Conservation (phyloP, 2,888 invertebrate species). For the Magallana nippona region DNA sequence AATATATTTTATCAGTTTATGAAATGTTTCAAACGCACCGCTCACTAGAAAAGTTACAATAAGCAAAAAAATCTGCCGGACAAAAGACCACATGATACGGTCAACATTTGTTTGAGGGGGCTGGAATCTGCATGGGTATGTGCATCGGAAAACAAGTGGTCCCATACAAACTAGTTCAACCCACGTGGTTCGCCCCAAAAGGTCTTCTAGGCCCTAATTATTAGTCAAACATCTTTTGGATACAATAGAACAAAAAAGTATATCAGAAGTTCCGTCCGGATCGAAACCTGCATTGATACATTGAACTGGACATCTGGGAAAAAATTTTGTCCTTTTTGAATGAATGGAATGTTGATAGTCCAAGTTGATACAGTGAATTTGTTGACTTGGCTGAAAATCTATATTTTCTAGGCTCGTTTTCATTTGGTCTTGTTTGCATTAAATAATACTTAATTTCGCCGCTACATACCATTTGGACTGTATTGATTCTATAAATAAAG, state of each 20-base stretch:
- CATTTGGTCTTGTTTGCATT: neutral
- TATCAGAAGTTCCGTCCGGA: too few species aligned
- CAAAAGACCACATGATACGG: too few species aligned
- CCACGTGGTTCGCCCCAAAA: neutral
- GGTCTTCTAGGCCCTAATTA: neutral
- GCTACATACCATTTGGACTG: neutral
- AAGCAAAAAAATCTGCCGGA: too few species aligned
- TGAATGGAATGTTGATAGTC: slow-evolving; percentile 18
- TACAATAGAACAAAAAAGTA: neutral
- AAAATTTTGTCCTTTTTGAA: neutral
- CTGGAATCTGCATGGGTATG: too few species aligned
- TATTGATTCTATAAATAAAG: neutral
- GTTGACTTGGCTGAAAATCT: neutral
- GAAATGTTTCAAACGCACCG: slow-evolving; percentile 1
- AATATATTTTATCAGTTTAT: slow-evolving; percentile 23
- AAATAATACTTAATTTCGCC: slow-evolving; percentile 24
- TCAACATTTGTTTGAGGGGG: too few species aligned
- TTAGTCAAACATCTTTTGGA: slow-evolving; percentile 2
- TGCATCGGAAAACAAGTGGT: neutral
- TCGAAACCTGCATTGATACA: neutral
- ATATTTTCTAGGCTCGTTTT: neutral
- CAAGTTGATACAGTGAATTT: slow-evolving; percentile 3
- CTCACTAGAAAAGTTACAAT: neutral
- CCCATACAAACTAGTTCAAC: too few species aligned
- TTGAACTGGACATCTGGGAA: neutral